Evolutionary conservation across 1,140 invertebrate species (phyloP).

Genomic region (Drosophila orosa): DNA sequence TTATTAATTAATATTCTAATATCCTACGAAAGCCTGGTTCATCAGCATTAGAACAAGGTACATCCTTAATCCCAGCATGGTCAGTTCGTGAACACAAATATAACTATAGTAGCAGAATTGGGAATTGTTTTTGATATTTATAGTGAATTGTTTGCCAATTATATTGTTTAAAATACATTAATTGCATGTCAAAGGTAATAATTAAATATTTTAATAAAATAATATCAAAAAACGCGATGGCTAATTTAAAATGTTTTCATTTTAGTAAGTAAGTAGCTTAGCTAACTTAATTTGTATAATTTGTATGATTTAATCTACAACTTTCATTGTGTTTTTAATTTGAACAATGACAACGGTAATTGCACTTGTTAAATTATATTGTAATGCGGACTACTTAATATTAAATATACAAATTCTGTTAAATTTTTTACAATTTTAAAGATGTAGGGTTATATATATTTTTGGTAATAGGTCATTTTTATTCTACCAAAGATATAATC

Average conservation of each 20-base stretch:
- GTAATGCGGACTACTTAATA: conserved; percentile 1
- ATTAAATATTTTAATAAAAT: neutral
- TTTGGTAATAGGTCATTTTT: too few relatives aligned
- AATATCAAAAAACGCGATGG: neutral
- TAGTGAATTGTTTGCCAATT: neutral
- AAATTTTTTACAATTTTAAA: too few relatives aligned
- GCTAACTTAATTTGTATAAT: neutral
- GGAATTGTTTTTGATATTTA: neutral
- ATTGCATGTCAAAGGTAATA: neutral
- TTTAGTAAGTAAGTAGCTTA: too few relatives aligned
- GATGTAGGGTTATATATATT: too few relatives aligned
- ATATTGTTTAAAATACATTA: neutral
- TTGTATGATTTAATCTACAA: too few relatives aligned
- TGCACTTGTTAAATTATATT: neutral
- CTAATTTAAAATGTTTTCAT: too few relatives aligned
- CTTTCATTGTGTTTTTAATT: too few relatives aligned
- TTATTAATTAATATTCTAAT: neutral
- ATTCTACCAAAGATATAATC: too few relatives aligned
- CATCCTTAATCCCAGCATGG: neutral
- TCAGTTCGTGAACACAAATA: neutral
- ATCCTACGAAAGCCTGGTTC: neutral
- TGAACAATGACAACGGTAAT: neutral
- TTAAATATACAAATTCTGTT: too few relatives aligned
- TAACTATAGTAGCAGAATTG: neutral
- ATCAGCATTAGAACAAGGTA: neutral